These are phyloP conservation scores for Zingel zingel DNA, from an alignment of 2,113 vertebrate species.

Conservation along the genomic window DNA sequence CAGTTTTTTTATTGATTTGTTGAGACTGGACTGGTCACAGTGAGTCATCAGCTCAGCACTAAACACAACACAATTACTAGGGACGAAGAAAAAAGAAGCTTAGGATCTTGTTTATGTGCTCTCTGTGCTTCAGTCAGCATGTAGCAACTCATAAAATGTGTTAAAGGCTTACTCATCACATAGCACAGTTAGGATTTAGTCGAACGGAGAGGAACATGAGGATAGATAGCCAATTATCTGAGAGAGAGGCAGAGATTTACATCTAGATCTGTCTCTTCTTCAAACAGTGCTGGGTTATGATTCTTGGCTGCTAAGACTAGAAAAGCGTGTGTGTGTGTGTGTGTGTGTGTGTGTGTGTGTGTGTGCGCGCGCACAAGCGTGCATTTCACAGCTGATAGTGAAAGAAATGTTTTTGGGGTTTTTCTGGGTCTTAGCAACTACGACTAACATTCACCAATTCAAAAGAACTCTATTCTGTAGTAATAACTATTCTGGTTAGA, in stretches of 20 bases:
- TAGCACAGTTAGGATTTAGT: slow-evolving; percentile 25
- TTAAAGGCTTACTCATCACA: slow-evolving; percentile 67
- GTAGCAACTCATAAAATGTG: slow-evolving; percentile 69
- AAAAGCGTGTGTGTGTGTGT: slow-evolving; percentile 18
- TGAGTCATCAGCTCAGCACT: slow-evolving; percentile 61
- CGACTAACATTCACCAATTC: slow-evolving; percentile 45
- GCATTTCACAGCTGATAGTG: slow-evolving; percentile 24
- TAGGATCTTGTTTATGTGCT: slow-evolving; percentile 33
- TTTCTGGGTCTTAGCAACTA: slow-evolving; percentile 37
- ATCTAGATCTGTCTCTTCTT: slow-evolving; percentile 43
- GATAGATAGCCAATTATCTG: slow-evolving; percentile 72
- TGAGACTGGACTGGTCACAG: slow-evolving; percentile 38
- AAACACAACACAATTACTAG: slow-evolving; percentile 26
- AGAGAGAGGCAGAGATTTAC: slow-evolving; percentile 53
- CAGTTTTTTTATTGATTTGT: slow-evolving; percentile 18
- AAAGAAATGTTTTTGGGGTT: slow-evolving; percentile 43
- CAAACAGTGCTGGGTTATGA: slow-evolving; percentile 48
- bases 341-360: slow-evolving; percentile 19
- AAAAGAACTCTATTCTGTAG: slow-evolving; percentile 4
- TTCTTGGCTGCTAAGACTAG: slow-evolving; percentile 35
- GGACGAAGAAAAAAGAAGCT: slow-evolving; percentile 9
- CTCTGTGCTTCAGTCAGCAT: slow-evolving; percentile 65
- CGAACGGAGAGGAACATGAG: slow-evolving; percentile 54
- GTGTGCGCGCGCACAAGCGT: too few relatives aligned
- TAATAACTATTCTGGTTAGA: slow-evolving; percentile 18